Evolutionary conservation across 2,797 vertebrate species (phyloP).

Genomic region (Enteromius paludinosus): DNA sequence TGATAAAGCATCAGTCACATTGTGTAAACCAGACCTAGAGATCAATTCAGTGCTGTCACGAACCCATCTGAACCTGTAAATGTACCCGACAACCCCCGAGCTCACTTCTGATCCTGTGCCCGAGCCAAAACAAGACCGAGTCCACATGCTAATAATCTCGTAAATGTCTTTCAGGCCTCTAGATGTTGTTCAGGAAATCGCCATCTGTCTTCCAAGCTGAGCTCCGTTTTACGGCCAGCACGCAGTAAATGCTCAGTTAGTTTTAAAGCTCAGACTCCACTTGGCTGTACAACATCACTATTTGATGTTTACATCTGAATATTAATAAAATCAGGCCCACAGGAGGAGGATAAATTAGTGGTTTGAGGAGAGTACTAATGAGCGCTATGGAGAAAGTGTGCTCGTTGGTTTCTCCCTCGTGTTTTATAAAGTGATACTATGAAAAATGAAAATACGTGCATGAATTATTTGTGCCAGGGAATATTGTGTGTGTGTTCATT

Average conservation of each 20-base stretch:
- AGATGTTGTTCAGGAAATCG: background rate
- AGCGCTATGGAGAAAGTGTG: background rate
- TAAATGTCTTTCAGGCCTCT: conserved; percentile 2
- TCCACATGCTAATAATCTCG: background rate
- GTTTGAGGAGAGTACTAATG: background rate
- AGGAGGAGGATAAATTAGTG: background rate
- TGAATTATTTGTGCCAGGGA: background rate
- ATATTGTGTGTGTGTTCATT: background rate
- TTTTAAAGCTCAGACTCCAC: background rate
- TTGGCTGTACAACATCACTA: background rate
- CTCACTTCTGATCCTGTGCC: conserved; percentile 8
- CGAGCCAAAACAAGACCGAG: background rate
- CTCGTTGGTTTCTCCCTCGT: background rate
- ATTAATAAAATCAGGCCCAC: background rate
- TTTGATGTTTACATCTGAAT: conserved; percentile 10
- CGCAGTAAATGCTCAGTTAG: background rate
- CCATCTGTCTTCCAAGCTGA: background rate
- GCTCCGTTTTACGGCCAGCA: background rate
- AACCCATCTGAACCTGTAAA: conserved; percentile 7
- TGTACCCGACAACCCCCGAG: conserved; percentile 7
- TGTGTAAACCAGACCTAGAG: background rate
- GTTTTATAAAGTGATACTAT: background rate
- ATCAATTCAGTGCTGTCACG: background rate
- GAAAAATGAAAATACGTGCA: background rate
- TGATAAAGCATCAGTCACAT: background rate